These are phyloP conservation scores for Temnothorax rugatulus DNA, from an alignment of 2,888 invertebrate species.

Conservation along the genomic window DNA sequence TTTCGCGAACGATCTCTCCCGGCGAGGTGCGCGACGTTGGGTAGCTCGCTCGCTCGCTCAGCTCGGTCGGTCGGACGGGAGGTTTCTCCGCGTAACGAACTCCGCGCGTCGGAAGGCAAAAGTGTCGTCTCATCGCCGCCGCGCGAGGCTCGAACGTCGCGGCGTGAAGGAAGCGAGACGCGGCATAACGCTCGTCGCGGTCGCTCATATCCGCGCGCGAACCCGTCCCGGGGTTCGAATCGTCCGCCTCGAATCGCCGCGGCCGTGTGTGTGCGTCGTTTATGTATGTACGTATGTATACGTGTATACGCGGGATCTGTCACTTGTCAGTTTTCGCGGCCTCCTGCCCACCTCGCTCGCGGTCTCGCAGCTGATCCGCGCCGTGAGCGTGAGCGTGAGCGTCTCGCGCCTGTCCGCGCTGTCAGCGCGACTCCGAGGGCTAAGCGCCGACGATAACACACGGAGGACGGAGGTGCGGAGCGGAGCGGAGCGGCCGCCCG, in stretches of 20 bases:
- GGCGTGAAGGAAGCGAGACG: not conserved
- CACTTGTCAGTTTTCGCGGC: not conserved
- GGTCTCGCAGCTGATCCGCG: slow-evolving; percentile 43
- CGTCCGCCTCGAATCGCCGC: not conserved
- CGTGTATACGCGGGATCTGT: not conserved
- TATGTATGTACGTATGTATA: too few relatives aligned
- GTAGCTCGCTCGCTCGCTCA: not conserved
- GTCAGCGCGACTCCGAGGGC: slow-evolving; percentile 58
- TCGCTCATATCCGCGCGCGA: not conserved
- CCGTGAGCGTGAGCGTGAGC: not conserved
- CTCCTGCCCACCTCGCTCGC: not conserved
- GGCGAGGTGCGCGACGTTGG: slow-evolving; percentile 72
- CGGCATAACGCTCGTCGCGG: slow-evolving; percentile 3
- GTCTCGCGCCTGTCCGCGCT: slow-evolving; percentile 31
- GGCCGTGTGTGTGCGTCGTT: not conserved
- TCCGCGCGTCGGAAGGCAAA: not conserved
- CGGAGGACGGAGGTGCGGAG: too few relatives aligned
- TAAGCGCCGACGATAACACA: too few relatives aligned
- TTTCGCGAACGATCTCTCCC: slow-evolving; percentile 77
- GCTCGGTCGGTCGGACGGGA: slow-evolving; percentile 36
- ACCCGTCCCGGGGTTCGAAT: not conserved
- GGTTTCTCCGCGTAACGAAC: slow-evolving; percentile 65
- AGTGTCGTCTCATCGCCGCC: slow-evolving; percentile 5
- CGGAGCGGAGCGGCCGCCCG: not conserved
- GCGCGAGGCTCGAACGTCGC: not conserved